Base-by-base conservation (phyloP, 2,888 invertebrate genomes). In the Heliconius sara region DNA sequence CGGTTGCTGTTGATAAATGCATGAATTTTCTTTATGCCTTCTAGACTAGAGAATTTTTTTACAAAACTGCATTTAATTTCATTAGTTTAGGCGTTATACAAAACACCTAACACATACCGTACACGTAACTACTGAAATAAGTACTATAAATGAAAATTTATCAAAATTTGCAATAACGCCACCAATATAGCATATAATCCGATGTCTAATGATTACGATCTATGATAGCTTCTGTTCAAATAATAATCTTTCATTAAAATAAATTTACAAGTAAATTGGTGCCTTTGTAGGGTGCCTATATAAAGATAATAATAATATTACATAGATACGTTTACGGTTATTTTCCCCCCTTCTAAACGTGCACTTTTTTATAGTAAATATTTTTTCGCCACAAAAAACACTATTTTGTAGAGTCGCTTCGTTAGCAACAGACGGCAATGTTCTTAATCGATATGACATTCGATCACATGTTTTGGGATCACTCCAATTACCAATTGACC, bases 401-500 rank as follows among this genome's bases (percentile, higher is more conserved):
- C 60, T n/a, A 72, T 47, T 43, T 43, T 43, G 43, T 52, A 19
- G 52, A 52, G 19, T 52, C 52, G 52, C 19, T 52, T 16, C 27
- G 63, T 63, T 43, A 63, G 30, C 65, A 63, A 66, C 39, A 39
- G 39, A 75, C 75, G 63, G 47, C 22, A 47, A 25, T 70, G 70
- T 75, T 75, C 47, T 47, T 75, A 75, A 65, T 66, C 27, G 47
- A 66, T 65, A 47, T 75, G 73, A 25, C 57, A 71, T 39, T 65
- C 68, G 47, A 77, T 72, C 72, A 70, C 60, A 25, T 39, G 25
- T 27, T 39, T 65, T 47, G 39, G 43, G 63, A 34, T 65, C 65
- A 25, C 52, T 74, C 74, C 71, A 75, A 68, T 60, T 75, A 70
- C 39, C 74, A 63, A 70, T 75, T 68, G 60, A 65, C 67, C 63